phyloP scores from a whole-genome alignment of 2,113 vertebrate species.

The Tichodroma muraria region DNA sequence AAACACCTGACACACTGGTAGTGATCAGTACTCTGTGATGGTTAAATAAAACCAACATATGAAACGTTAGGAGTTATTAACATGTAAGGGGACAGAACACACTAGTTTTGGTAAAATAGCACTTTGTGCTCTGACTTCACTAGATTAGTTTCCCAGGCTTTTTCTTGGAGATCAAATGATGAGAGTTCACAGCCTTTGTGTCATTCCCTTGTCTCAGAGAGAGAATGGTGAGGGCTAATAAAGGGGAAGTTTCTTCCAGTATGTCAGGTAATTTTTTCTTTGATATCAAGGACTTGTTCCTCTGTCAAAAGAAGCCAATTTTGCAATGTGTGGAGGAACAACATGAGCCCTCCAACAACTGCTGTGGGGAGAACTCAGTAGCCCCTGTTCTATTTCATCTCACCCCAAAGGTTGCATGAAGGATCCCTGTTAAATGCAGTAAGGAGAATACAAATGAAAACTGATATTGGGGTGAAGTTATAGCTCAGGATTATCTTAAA shows the following conservation, averaged over 20 bases:
- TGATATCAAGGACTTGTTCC: not conserved
- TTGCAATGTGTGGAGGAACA: not conserved
- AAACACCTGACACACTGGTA: not conserved
- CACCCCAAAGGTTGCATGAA: not conserved
- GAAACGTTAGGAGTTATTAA: not conserved
- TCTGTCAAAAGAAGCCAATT: not conserved
- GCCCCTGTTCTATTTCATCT: not conserved
- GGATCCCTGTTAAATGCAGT: not conserved
- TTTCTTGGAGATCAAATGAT: not conserved
- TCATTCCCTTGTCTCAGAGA: not conserved
- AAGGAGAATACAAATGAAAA: not conserved
- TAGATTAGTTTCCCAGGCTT: not conserved
- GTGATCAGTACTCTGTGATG: not conserved
- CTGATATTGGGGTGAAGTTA: not conserved
- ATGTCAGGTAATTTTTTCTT: not conserved
- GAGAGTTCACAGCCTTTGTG: not conserved
- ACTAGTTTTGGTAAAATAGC: not conserved
- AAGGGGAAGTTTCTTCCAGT: not conserved
- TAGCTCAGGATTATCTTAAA: not conserved
- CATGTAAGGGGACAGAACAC: not conserved
- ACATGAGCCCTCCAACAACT: not conserved
- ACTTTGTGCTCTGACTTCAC: not conserved
- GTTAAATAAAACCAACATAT: not conserved
- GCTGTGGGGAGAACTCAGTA: not conserved
- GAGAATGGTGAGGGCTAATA: not conserved